These are phyloP conservation scores for Rhagium mordax DNA, from an alignment of 2,888 invertebrate genomes.

Conservation along the genomic window DNA sequence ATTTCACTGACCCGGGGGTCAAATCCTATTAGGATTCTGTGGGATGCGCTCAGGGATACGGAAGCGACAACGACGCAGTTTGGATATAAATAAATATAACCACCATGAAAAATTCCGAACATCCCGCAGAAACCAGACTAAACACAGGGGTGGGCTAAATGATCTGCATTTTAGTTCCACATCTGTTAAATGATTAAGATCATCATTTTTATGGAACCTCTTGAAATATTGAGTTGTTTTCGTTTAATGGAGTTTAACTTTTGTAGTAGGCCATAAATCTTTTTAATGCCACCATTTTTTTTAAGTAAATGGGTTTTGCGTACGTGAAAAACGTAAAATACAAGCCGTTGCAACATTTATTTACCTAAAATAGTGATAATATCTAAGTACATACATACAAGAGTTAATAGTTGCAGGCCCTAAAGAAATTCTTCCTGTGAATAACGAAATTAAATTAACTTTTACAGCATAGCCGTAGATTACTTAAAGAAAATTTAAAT, in stretches of 20 bases:
- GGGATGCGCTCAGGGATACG: slow-evolving; percentile 23
- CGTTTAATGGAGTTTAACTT: slow-evolving; percentile 28
- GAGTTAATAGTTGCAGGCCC: no score
- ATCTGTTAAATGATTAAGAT: slow-evolving; percentile 50
- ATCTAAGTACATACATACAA: no score
- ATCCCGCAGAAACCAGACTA: slow-evolving; percentile 43
- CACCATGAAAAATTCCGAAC: slow-evolving; percentile 37
- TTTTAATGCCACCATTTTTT: slow-evolving; percentile 14
- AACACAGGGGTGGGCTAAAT: slow-evolving; percentile 45
- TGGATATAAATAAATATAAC: slow-evolving; percentile 26
- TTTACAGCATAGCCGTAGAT: no score
- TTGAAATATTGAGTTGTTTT: slow-evolving; percentile 33
- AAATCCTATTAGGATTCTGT: slow-evolving; percentile 5
- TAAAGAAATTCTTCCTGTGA: no score
- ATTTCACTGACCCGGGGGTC: neutral
- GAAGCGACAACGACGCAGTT: slow-evolving; percentile 22
- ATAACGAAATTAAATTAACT: no score
- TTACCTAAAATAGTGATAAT: no score
- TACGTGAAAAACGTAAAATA: slow-evolving; percentile 4
- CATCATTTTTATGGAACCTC: slow-evolving; percentile 41
- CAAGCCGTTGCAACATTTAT: neutral
- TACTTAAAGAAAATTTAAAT: no score
- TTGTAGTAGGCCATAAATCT: slow-evolving; percentile 28
- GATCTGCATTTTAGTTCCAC: slow-evolving; percentile 43
- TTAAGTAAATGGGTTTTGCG: neutral